Conservation (phyloP, 2,888 invertebrate species). For the Priocnemis perturbator region DNA sequence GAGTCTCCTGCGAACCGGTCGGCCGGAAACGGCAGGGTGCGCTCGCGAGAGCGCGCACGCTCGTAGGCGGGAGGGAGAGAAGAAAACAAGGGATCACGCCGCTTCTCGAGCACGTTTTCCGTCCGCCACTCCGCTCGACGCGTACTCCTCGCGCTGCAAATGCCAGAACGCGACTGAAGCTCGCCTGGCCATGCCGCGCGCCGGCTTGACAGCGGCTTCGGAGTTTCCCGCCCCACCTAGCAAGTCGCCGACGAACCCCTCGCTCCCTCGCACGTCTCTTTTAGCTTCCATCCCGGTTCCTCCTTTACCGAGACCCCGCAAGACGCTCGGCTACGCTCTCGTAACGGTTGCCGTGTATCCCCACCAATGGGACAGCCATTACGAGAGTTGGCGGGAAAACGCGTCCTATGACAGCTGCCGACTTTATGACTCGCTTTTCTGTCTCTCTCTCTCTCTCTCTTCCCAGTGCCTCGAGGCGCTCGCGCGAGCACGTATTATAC, state of each 20-base stretch:
- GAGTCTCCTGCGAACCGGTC: no score
- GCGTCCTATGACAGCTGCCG: slow-evolving; percentile 8
- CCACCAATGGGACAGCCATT: background rate
- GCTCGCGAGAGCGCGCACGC: no score
- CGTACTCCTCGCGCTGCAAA: background rate
- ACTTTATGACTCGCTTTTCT: background rate
- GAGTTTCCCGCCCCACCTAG: slow-evolving; percentile 2
- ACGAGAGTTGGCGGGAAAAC: slow-evolving; percentile 8
- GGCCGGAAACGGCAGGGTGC: no score
- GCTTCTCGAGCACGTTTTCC: no score
- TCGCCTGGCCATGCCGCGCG: background rate
- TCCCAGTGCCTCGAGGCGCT: background rate
- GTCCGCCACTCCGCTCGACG: no score
- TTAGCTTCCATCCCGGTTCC: background rate
- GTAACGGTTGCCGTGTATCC: slow-evolving; percentile 2
- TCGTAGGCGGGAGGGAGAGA: no score
- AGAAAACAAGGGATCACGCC: no score
- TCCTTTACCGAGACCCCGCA: background rate
- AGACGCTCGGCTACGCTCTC: background rate
- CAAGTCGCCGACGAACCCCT: background rate
- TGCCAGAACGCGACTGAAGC: slow-evolving; percentile 7
- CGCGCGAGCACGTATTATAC: no score
- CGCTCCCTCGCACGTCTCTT: no score
- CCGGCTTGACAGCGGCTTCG: slow-evolving; percentile 1
- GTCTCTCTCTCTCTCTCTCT: background rate